A percentile compares a stretch with the other conserved stretches of the same genome.
Evolutionary conservation across 2,888 invertebrate genomes (phyloP).

Genomic region (Peribatodes rhomboidaria): DNA sequence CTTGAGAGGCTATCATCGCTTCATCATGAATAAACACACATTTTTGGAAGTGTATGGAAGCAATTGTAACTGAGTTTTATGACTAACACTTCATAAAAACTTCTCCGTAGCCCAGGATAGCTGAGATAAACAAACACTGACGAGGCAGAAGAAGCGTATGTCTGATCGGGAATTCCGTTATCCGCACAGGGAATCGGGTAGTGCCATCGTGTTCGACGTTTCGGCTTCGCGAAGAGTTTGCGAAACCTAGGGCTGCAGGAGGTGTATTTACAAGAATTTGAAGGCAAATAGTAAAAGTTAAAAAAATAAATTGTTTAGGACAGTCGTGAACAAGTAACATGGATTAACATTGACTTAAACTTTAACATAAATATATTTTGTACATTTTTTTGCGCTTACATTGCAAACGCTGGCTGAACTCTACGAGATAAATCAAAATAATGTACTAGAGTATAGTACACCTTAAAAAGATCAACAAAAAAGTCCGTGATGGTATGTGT

Average conservation of each 20-base stretch:
- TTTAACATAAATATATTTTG: too few species aligned
- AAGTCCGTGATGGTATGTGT: too few species aligned
- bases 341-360: too few species aligned
- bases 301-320: neutral
- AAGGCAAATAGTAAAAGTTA: neutral
- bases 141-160: slow-evolving; percentile 65
- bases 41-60: slow-evolving; percentile 38
- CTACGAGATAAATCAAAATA: too few species aligned
- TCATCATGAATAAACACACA: too few species aligned
- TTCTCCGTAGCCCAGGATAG: slow-evolving; percentile 47
- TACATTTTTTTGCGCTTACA: too few species aligned
- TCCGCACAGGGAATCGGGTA: slow-evolving; percentile 79
- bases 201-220: slow-evolving; percentile 63
- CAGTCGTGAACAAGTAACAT: too few species aligned
- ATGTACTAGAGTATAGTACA: too few species aligned
- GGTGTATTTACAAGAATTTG: neutral
- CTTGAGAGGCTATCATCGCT: too few species aligned
- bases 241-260: slow-evolving; percentile 18
- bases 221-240: slow-evolving; percentile 67
- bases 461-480: too few species aligned
- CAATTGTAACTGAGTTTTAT: neutral
- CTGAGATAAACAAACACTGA: slow-evolving; percentile 65
- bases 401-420: too few species aligned
- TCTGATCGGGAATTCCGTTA: slow-evolving; percentile 82
- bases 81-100: neutral